Evolutionary conservation across 2,888 invertebrate species (phyloP).

Genomic region (Neocrepidodera transversa): DNA sequence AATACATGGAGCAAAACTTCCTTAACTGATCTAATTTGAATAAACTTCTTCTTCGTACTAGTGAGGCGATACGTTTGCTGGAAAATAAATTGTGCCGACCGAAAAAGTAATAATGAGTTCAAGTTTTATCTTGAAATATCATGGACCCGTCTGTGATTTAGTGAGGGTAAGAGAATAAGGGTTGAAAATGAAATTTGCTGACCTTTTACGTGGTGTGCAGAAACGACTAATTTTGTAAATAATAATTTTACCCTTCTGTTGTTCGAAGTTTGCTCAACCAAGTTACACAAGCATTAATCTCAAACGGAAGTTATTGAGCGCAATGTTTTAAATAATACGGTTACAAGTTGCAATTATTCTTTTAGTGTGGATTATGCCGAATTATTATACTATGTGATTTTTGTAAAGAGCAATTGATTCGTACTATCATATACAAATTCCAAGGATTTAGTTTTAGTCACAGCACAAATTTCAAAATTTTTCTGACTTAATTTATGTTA

Average conservation of each 20-base stretch:
- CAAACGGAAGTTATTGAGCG: background rate
- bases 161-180: slow-evolving; percentile 22
- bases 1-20: slow-evolving; percentile 18
- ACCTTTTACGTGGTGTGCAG: slow-evolving; percentile 24
- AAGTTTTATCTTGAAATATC: slow-evolving; percentile 35
- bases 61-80: slow-evolving; percentile 12
- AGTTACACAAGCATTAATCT: slow-evolving; percentile 12
- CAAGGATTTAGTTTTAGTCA: too few relatives aligned
- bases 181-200: slow-evolving; percentile 28
- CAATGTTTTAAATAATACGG: background rate
- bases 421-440: too few relatives aligned
- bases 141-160: slow-evolving; percentile 30
- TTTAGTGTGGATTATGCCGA: too few relatives aligned
- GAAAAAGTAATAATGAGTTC: slow-evolving; percentile 36
- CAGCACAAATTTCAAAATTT: too few relatives aligned
- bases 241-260: slow-evolving; percentile 29
- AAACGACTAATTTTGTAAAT: slow-evolving; percentile 30
- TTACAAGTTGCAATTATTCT: too few relatives aligned
- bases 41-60: slow-evolving; percentile 8
- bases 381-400: too few relatives aligned
- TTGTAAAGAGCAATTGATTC: too few relatives aligned
- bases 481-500: too few relatives aligned
- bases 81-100: slow-evolving; percentile 24
- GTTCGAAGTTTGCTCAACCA: slow-evolving; percentile 17
- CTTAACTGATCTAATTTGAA: slow-evolving; percentile 20